Base-by-base conservation (phyloP, 2,888 invertebrate genomes). In the Macaria liturata region DNA sequence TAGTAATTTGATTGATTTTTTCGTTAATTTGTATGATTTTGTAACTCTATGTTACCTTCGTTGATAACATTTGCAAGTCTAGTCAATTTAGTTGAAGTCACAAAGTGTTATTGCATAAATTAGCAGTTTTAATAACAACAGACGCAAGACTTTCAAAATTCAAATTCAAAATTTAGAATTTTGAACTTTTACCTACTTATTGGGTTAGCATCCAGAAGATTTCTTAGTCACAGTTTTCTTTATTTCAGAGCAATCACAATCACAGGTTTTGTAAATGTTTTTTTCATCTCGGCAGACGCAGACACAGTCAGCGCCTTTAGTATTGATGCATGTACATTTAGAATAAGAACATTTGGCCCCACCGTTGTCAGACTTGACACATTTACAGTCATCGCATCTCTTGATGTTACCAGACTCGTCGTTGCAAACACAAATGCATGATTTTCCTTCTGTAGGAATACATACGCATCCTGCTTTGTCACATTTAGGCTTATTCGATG, bases 391-490 rank as follows among this genome's bases (percentile, higher is more conserved):
- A 9, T 68, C 60, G 32, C 74, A 72, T 30, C 44, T 49, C 4
- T 47, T n/a, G 3, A 68, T 65, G 2, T 65, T 61, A 0, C 71
- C 70, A 20, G 62, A 54, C 4, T 75, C 63, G 5, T 72, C 69
- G 43, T 65, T 66, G 54, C 74, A 76, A 0, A 80, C 62, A 31
- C 81, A 84, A 9, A 76, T 65, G 51, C 78, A 76, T 20, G 70
- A 59, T 30, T 72, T 65, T 20, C 67, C 61, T 5, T 55, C 65
- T 32, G 57, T 59, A 0, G 58, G 55, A 2, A 83, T 62, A 42
- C 80, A 81, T 31, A 72, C 56, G 53, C 82, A 81, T 49, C 69
- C 70, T 0, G 62, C 32, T 9, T 72, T 72, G 44, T 68, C 68
- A 44, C 50, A 44, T 45, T 54, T 54, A 8, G 31, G 76, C 45